Evolutionary conservation across 2,113 vertebrate species (phyloP).

Genomic region (Tachycineta bicolor): DNA sequence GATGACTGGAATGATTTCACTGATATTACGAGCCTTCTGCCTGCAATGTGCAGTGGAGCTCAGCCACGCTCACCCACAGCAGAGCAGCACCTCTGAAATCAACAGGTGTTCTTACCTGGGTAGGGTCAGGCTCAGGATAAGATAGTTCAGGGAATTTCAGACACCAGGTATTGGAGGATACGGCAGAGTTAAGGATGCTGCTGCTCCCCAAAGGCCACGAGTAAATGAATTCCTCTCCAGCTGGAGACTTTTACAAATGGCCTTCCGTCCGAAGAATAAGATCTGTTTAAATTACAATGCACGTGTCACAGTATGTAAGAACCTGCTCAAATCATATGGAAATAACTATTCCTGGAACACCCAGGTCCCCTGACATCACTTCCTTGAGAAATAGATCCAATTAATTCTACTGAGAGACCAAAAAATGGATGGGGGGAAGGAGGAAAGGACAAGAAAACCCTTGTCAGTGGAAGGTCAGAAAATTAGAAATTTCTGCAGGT

Average conservation of each 20-base stretch:
- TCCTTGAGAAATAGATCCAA: constrained; percentile 39
- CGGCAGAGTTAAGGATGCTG: constrained; percentile 23
- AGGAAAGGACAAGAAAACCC: not conserved
- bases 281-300: constrained; percentile 33
- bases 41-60: not conserved
- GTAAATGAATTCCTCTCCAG: not conserved
- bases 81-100: not conserved
- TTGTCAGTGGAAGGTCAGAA: constrained; percentile 31
- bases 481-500: constrained; percentile 31
- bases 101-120: not conserved
- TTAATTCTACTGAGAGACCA: constrained; percentile 17
- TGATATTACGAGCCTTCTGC: not conserved
- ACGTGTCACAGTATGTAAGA: constrained; percentile 16
- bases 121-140: not conserved
- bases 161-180: not conserved
- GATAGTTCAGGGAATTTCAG: not conserved
- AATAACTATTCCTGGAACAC: constrained; percentile 57
- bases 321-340: constrained; percentile 44
- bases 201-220: not conserved
- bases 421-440: not conserved
- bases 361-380: constrained; percentile 54
- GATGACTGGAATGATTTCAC: not conserved
- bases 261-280: not conserved
- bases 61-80: not conserved
- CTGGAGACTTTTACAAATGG: constrained; percentile 15